Percentiles rank a stretch among this genome's conserved stretches.
These are phyloP conservation scores for Halocynthia aurantium DNA, from an alignment of 23 tunicate species.

Conservation along the genomic window DNA sequence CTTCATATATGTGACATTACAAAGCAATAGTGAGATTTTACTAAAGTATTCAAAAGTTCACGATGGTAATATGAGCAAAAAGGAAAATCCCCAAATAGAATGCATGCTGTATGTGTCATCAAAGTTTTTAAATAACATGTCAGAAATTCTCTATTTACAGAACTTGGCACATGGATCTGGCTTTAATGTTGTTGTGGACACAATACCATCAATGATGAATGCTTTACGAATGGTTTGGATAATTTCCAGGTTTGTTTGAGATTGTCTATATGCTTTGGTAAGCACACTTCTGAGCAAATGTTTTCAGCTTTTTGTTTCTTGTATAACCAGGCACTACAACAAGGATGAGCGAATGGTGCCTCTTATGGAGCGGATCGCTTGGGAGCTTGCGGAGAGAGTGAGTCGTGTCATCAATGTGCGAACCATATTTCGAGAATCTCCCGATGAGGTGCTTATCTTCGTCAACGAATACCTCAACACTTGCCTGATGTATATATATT, in stretches of 20 bases:
- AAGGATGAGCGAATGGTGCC: constrained; percentile 99
- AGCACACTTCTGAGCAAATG: not conserved
- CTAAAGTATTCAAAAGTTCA: no score
- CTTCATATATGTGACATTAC: not conserved
- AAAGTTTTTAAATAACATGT: not conserved
- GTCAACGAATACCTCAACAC: not conserved
- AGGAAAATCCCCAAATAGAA: no score
- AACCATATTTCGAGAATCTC: constrained; percentile 74
- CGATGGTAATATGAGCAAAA: no score
- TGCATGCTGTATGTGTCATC: not conserved
- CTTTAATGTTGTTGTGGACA: constrained; percentile 82
- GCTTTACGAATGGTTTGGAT: constrained; percentile 98
- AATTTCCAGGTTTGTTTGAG: constrained; percentile 63
- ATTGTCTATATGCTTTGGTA: not conserved
- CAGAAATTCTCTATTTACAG: constrained; percentile 27
- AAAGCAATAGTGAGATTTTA: no score
- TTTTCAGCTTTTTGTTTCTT: not conserved
- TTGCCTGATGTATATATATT: not conserved
- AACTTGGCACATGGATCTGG: constrained; percentile 84
- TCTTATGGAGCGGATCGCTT: constrained; percentile 94
- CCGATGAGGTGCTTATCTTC: constrained; percentile 39
- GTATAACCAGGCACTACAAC: constrained; percentile 82
- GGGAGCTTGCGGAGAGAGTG: constrained; percentile 95
- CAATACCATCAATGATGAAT: constrained; percentile 98
- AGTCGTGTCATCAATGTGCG: constrained; percentile 75